Percentiles rank a stretch among this genome's conserved stretches.
Evolutionary conservation across 2,888 invertebrate genomes (phyloP).

Genomic region (Escarpia spicata): DNA sequence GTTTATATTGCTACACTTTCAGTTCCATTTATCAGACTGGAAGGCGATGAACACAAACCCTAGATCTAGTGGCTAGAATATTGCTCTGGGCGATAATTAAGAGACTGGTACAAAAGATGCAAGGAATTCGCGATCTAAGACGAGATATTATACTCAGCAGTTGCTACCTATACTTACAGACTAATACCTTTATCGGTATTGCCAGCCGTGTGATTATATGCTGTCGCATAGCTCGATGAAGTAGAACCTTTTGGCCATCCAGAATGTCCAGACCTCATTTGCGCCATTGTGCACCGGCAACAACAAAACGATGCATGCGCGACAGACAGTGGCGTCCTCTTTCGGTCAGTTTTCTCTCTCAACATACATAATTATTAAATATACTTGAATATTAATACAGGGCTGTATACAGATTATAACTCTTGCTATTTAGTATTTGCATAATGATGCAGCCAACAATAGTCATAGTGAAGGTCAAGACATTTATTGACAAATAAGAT

Average conservation of each 20-base stretch:
- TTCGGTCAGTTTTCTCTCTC: not conserved
- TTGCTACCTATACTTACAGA: not conserved
- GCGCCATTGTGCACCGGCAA: not conserved
- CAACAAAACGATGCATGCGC: not conserved
- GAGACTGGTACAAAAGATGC: not conserved
- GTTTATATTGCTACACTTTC: no score
- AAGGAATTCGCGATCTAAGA: not conserved
- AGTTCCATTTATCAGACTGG: no score
- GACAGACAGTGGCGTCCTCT: not conserved
- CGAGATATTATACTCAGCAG: not conserved
- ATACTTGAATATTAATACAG: no score
- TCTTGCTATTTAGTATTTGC: no score
- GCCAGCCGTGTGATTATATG: not conserved
- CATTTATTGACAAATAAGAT: no score
- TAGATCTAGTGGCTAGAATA: no score
- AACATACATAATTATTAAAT: no score
- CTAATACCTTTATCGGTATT: not conserved
- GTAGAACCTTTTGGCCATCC: constrained; percentile 4
- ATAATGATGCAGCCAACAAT: no score
- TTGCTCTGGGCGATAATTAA: not conserved
- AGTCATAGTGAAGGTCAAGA: no score
- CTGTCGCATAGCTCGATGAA: not conserved
- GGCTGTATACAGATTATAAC: no score
- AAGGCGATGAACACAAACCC: no score
- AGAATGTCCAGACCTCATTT: not conserved